Evolutionary conservation across 37 sponge, comb jelly and placozoan genomes (phyloP).

Genomic region (Cladorhizidae sp.): DNA sequence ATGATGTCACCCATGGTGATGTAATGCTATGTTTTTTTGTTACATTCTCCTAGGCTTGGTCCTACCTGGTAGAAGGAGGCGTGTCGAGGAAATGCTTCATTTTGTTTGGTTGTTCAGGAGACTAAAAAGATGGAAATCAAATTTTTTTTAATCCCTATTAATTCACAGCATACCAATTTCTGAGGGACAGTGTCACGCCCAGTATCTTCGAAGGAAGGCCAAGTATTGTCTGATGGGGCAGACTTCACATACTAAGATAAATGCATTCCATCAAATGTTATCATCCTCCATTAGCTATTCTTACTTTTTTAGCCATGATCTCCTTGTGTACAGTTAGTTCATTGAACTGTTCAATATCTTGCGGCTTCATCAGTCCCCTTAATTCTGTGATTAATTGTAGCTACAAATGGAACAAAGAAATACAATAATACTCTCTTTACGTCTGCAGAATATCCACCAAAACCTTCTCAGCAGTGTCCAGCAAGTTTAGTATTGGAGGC

Average conservation of each 20-base stretch:
- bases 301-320: constrained; percentile 56
- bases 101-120: constrained; percentile 15
- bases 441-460: background rate
- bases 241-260: background rate
- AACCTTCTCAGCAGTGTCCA: constrained; percentile 81
- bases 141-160: no score
- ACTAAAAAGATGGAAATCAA: constrained; percentile 17
- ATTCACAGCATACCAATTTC: constrained; percentile 9
- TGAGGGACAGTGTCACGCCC: constrained; percentile 36
- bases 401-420: constrained; percentile 17
- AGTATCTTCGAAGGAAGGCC: constrained; percentile 5
- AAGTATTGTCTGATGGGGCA: background rate
- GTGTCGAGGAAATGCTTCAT: constrained; percentile 42
- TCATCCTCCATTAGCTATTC: background rate
- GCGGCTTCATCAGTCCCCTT: constrained; percentile 40
- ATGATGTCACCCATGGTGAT: no score
- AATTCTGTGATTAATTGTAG: constrained; percentile 64
- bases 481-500: constrained; percentile 47
- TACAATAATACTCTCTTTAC: background rate
- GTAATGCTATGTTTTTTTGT: no score
- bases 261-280: background rate
- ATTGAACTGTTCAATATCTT: constrained; percentile 64
- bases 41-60: no score
- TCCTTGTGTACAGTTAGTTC: constrained; percentile 65
- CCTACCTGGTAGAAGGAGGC: constrained; percentile 51